These are phyloP conservation scores for Carpatolechia fugitivella DNA, from an alignment of 2,888 invertebrate species.

Conservation along the genomic window DNA sequence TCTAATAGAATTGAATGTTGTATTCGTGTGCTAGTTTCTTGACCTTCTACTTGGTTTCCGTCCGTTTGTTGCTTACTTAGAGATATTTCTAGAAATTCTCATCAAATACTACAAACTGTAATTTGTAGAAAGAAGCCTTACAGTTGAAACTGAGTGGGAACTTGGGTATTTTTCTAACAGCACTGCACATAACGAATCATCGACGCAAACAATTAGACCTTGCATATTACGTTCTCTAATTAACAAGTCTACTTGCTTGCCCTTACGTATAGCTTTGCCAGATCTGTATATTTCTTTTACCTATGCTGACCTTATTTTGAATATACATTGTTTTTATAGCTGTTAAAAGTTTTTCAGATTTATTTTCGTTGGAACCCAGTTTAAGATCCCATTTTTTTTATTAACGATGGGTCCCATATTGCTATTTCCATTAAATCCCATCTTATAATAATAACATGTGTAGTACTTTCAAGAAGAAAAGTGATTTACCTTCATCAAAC, in stretches of 20 bases:
- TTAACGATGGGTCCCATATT: no score
- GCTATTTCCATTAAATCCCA: no score
- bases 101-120: neutral
- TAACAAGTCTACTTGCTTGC: slow-evolving; percentile 23
- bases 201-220: slow-evolving; percentile 38
- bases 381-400: no score
- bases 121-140: neutral
- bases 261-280: neutral
- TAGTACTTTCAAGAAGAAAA: no score
- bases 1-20: neutral
- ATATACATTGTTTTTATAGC: no score
- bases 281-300: neutral
- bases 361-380: no score
- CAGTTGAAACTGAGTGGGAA: neutral
- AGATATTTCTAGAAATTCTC: no score
- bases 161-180: neutral
- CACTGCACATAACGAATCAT: neutral
- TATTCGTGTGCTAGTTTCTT: neutral
- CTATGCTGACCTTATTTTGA: no score
- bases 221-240: slow-evolving; percentile 41
- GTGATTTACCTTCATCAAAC: no score
- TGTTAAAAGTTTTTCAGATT: no score
- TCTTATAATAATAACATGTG: no score
- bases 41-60: neutral
- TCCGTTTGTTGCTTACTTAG: neutral